phyloP scores from a whole-genome alignment of 2,113 vertebrate species.

The Nerophis lumbriciformis region DNA sequence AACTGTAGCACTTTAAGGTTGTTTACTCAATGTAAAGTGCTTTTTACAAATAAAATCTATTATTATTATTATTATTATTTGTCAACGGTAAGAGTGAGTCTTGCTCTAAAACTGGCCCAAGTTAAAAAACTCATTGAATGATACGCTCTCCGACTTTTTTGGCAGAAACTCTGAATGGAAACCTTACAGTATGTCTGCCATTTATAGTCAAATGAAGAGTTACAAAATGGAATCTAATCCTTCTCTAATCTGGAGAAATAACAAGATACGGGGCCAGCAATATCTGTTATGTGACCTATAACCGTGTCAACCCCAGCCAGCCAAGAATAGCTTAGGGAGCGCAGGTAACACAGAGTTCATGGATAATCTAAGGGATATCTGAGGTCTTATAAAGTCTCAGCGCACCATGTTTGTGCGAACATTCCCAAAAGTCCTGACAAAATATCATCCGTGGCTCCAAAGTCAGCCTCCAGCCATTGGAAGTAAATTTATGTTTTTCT shows the following conservation, averaged over 20 bases:
- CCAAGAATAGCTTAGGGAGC: slow-evolving; percentile 27
- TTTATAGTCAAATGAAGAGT: slow-evolving; percentile 52
- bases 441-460: slow-evolving; percentile 31
- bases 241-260: slow-evolving; percentile 44
- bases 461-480: slow-evolving; percentile 23
- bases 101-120: too few species aligned
- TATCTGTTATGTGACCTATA: slow-evolving; percentile 33
- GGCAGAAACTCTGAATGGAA: slow-evolving; percentile 8
- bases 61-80: too few species aligned
- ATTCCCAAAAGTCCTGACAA: slow-evolving; percentile 44
- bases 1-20: too few species aligned
- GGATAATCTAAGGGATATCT: slow-evolving; percentile 47
- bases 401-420: slow-evolving; percentile 50
- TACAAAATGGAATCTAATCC: slow-evolving; percentile 34
- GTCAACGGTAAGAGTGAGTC: too few species aligned
- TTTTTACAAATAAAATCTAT: too few species aligned
- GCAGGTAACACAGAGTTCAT: slow-evolving; percentile 55
- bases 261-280: slow-evolving; percentile 24
- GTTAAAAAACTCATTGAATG: too few species aligned
- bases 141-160: too few species aligned
- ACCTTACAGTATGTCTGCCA: slow-evolving; percentile 15
- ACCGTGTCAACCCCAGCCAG: not conserved
- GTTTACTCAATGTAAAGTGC: too few species aligned
- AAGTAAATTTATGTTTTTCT: slow-evolving; percentile 39
- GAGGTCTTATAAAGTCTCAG: slow-evolving; percentile 34